Evolutionary conservation across 2,888 invertebrate genomes (phyloP).

Genomic region (Coecobrya sp.): DNA sequence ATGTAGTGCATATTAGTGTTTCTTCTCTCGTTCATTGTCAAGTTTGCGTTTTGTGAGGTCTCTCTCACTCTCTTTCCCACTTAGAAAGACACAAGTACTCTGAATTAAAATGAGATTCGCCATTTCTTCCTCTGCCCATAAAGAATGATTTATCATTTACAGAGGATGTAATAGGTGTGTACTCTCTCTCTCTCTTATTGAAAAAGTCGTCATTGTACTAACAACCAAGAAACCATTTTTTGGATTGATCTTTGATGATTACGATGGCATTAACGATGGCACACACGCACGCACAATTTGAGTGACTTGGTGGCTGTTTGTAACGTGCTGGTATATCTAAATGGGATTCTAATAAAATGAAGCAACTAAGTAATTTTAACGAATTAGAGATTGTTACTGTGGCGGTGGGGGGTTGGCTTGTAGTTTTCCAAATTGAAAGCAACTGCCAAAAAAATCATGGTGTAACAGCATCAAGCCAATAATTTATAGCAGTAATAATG

Average conservation of each 20-base stretch:
- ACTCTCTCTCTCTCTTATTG: neutral
- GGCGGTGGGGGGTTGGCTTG: neutral
- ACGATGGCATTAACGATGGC: too few species aligned
- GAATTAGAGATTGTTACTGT: neutral
- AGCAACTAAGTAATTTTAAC: slow-evolving; percentile 1
- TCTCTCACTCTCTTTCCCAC: slow-evolving; percentile 14
- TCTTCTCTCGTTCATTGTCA: slow-evolving; percentile 55
- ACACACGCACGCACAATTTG: neutral
- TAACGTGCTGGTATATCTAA: neutral
- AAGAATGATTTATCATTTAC: slow-evolving; percentile 54
- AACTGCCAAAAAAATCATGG: slow-evolving; percentile 4
- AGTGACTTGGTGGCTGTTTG: neutral
- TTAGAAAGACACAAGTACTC: neutral
- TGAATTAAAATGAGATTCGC: slow-evolving; percentile 35
- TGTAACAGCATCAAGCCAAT: neutral
- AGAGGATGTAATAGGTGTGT: slow-evolving; percentile 60
- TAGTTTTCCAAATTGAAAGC: slow-evolving; percentile 10
- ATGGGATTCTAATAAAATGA: neutral
- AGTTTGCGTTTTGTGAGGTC: slow-evolving; percentile 63
- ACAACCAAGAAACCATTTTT: slow-evolving; percentile 5
- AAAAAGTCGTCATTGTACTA: slow-evolving; percentile 18
- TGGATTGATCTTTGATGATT: slow-evolving; percentile 45
- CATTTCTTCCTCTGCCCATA: slow-evolving; percentile 40
- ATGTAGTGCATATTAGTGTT: neutral
- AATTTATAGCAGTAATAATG: neutral